Percentiles rank a stretch among this genome's conserved stretches.
phyloP scores from a whole-genome alignment of 2,888 invertebrate genomes.

The Kryphioiulus occultus region DNA sequence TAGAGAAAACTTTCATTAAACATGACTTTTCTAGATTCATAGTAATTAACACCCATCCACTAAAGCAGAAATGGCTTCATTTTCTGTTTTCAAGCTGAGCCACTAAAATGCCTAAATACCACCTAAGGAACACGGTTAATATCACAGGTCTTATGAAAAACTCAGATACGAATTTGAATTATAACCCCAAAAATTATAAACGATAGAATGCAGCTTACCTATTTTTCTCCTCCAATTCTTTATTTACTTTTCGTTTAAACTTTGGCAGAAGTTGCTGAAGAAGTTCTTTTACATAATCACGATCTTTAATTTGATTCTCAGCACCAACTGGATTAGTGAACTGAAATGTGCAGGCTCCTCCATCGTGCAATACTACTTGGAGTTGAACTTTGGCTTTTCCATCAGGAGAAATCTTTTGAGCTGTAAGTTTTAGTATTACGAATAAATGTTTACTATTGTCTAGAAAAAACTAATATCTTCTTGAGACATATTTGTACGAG shows the following conservation, averaged over 20 bases:
- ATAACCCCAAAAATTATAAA: too few relatives aligned
- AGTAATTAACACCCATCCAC: too few relatives aligned
- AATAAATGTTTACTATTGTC: not conserved
- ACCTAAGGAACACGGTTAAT: too few relatives aligned
- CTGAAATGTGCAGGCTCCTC: constrained; percentile 94
- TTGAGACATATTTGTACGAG: not conserved
- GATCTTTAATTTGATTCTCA: constrained; percentile 83
- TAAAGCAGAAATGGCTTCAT: not conserved
- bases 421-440: constrained; percentile 64
- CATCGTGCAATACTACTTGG: constrained; percentile 94
- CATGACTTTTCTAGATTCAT: too few relatives aligned
- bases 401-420: constrained; percentile 93
- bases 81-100: not conserved
- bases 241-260: constrained; percentile 90
- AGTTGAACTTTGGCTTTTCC: constrained; percentile 98
- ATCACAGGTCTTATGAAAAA: too few relatives aligned
- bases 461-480: not conserved
- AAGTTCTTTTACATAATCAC: constrained; percentile 92
- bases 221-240: constrained; percentile 88
- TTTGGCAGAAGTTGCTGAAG: constrained; percentile 90
- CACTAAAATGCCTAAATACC: too few relatives aligned
- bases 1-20: too few relatives aligned
- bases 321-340: constrained; percentile 88
- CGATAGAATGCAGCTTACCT: constrained; percentile 62
- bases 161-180: too few relatives aligned